Evolutionary conservation across 2,113 vertebrate genomes (phyloP).

Genomic region (Sapayoa aenigma): DNA sequence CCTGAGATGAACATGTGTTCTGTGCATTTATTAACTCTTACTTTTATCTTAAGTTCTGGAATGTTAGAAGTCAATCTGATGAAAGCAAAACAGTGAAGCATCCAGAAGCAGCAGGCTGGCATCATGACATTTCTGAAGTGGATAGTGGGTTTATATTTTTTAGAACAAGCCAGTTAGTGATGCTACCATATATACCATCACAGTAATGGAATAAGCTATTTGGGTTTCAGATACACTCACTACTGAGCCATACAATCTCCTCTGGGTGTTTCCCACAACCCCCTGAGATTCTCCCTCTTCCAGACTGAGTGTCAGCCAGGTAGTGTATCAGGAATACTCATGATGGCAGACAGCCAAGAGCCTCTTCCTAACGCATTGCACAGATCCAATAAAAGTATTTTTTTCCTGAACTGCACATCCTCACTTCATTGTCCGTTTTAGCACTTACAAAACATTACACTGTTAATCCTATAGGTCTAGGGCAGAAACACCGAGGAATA

Average conservation of each 20-base stretch:
- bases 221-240: background rate
- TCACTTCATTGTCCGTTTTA: background rate
- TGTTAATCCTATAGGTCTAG: background rate
- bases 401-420: background rate
- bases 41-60: background rate
- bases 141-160: background rate
- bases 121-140: background rate
- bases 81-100: rapidly evolving
- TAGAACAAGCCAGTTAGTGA: background rate
- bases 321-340: background rate
- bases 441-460: background rate
- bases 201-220: background rate
- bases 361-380: background rate
- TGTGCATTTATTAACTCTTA: background rate
- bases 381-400: background rate
- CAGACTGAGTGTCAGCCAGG: background rate
- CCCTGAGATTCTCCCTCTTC: background rate
- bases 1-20: background rate
- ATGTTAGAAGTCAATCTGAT: background rate
- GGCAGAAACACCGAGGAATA: background rate
- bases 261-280: background rate
- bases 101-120: background rate
- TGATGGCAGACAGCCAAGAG: background rate
- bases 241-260: background rate
- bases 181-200: background rate